Base-by-base conservation (phyloP, 2,888 invertebrate species). In the Dryocosmus kuriphilus region DNA sequence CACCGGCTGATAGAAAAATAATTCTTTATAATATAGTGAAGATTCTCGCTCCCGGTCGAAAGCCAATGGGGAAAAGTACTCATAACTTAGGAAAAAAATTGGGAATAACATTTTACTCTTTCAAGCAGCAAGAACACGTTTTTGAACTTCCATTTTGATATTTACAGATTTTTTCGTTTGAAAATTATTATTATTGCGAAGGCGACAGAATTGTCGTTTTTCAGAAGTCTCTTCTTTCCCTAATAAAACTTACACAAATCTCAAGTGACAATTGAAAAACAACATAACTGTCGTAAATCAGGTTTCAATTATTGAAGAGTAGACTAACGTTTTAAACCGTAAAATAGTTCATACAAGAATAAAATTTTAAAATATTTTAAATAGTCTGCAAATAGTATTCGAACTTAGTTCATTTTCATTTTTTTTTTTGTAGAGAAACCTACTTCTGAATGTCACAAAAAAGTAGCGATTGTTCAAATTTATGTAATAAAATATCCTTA, bases 1-100 rank as follows among this genome's bases (percentile, higher is more conserved):
- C 46, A 71, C 51, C 46, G 67, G 67, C 51, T 46, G n/a, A 51
- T 71, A 71, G 67, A 71, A 71, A 71, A 71, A 71, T 71, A 71
- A 71, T 71, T 71, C 24, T 71, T 71, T 71, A n/a, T 51, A 71
- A 71, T 71, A 46, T 24, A 57, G 57, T 71, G 27, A 71, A 71
- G 67, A 19, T 71, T 51, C 7, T 30, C 67, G 46, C 51, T 71
- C 16, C 46, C 27, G 27, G 46, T 30, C 27, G 9, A 46, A 19
- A 71, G 30, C 30, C 27, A 46, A 71, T 5, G 19, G 27, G 27
- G 27, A 30, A 65, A 71, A 71, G 67, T 71, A 71, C 67, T 41
- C 67, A 67, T 24, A 67, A 30, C 6, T 35, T 11, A 27, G 1
- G 14, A 38, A 65, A 32, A 63, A n/a, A 38, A 35, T 32, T 63